Conservation (phyloP, 1,140 invertebrate species). For the Pseudomyrmex concolor region DNA sequence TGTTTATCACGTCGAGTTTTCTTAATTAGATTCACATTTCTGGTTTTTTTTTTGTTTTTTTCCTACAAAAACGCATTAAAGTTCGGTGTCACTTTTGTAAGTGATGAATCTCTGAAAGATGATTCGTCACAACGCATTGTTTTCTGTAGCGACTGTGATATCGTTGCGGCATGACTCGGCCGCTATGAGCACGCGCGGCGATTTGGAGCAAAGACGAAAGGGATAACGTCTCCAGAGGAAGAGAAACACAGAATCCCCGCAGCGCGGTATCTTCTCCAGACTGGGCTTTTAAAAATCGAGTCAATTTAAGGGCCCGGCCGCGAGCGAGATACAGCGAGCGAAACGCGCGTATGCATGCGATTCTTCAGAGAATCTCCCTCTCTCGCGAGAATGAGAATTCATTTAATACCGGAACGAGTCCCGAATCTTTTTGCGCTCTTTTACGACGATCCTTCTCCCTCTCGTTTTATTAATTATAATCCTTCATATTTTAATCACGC, state of each 20-base stretch:
- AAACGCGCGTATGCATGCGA: conserved; percentile 67
- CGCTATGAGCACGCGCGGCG: conserved; percentile 36
- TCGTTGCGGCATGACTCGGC: conserved; percentile 64
- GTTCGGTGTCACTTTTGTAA: conserved; percentile 27
- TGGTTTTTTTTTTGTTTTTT: background rate
- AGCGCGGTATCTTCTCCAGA: conserved; percentile 62
- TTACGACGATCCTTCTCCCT: background rate
- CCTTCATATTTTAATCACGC: conserved; percentile 30
- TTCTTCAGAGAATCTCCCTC: conserved; percentile 62
- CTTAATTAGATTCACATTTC: too few species aligned
- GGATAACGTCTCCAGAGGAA: conserved; percentile 65
- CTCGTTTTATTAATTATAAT: conserved; percentile 44
- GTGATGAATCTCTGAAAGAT: conserved; percentile 38
- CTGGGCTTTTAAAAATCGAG: conserved; percentile 74
- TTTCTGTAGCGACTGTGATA: conserved; percentile 55
- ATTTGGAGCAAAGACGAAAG: conserved; percentile 75
- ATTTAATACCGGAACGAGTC: conserved; percentile 66
- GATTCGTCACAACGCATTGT: conserved; percentile 36
- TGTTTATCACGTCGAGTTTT: background rate
- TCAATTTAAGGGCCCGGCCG: conserved; percentile 74
- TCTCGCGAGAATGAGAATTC: conserved; percentile 63
- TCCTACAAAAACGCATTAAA: background rate
- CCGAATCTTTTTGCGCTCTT: conserved; percentile 60
- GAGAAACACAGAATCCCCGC: conserved; percentile 74
- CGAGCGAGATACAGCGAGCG: conserved; percentile 56